Percentiles rank a stretch among this genome's conserved stretches.
phyloP scores from a whole-genome alignment of 2,888 invertebrate species.

The Limulus polyphemus region DNA sequence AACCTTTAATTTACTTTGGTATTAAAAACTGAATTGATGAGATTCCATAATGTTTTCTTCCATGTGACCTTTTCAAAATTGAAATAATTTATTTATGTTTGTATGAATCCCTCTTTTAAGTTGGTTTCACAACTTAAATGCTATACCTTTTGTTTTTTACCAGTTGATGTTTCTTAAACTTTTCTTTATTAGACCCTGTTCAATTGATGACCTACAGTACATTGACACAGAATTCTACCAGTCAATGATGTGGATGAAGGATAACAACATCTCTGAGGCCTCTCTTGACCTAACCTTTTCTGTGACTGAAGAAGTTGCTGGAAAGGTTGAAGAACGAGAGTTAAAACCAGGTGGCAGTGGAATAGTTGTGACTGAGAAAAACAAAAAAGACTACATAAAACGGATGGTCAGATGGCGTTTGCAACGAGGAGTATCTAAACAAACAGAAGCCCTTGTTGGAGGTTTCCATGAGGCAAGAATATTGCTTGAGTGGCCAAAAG shows the following conservation, averaged over 20 bases:
- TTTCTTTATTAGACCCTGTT: constrained; percentile 38
- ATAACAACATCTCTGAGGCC: constrained; percentile 57
- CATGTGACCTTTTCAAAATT: too few species aligned
- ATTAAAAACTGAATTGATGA: too few species aligned
- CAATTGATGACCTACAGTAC: constrained; percentile 50
- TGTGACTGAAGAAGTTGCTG: constrained; percentile 84
- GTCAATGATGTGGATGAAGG: constrained; percentile 86
- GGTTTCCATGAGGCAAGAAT: constrained; percentile 72
- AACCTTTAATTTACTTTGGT: too few species aligned
- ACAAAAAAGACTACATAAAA: constrained; percentile 93
- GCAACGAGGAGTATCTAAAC: constrained; percentile 82
- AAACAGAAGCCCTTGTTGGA: constrained; percentile 79
- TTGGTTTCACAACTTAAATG: too few species aligned
- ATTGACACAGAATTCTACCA: constrained; percentile 92
- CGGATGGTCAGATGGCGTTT: constrained; percentile 84
- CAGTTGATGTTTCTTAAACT: background rate
- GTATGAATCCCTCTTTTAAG: background rate
- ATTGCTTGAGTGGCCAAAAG: background rate
- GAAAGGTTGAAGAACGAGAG: constrained; percentile 84
- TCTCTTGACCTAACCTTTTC: constrained; percentile 73
- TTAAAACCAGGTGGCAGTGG: constrained; percentile 83
- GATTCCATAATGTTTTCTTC: too few species aligned
- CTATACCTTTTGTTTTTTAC: too few species aligned
- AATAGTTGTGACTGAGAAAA: constrained; percentile 80
- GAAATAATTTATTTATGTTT: constrained; percentile 2